Evolutionary conservation across 2,888 invertebrate species (phyloP), one percentile per base, ranked within the genome.

Genomic region (Xylota segnis): DNA sequence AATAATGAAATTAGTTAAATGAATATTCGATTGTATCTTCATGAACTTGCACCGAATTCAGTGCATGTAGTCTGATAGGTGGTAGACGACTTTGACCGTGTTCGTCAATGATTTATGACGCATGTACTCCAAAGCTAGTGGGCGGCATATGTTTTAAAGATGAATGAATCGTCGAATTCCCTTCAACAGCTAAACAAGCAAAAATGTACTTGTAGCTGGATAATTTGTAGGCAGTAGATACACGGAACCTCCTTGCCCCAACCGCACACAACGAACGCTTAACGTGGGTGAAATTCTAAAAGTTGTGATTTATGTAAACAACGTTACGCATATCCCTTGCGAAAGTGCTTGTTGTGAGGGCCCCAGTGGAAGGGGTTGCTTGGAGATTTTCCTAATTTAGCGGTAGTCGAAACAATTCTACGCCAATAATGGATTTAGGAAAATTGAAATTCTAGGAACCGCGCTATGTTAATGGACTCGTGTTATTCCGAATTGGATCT

Each of bases 11-110:
- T 63, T 70, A 75, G 23, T 56, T 43, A 52, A 56, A 79, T 71
- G 72, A 70, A 78, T 75, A 84, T 84, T 84, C 50, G 58, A 79
- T 70, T 84, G 78, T 63, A 78, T 61, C 65, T 72, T 59, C 37
- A 58, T 27, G 14, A 27, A 27, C 45, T 27, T 45, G 23, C 23
- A 59, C 29, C 12, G 9, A 9, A 16, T 9, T 34, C 4, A 14
- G 56, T 56, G 43, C 12, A 9, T 63, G 32, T 34, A 45, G 7
- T 9, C n/a, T 63, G 14, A 52, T 18, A 7, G 14, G 4, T 37
- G 14, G 9, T 45, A 6, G 43, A 37, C 63, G 43, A 40, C n/a
- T 12, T 40, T 32, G 52, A 50, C 37, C 16, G 50, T 18, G 27
- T 27, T 9, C 52, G 52, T 77, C 56, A 68, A 70, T 70, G 32